These are phyloP conservation scores for Ramphastos sulfuratus DNA, from an alignment of 2,113 vertebrate species.

Conservation along the genomic window DNA sequence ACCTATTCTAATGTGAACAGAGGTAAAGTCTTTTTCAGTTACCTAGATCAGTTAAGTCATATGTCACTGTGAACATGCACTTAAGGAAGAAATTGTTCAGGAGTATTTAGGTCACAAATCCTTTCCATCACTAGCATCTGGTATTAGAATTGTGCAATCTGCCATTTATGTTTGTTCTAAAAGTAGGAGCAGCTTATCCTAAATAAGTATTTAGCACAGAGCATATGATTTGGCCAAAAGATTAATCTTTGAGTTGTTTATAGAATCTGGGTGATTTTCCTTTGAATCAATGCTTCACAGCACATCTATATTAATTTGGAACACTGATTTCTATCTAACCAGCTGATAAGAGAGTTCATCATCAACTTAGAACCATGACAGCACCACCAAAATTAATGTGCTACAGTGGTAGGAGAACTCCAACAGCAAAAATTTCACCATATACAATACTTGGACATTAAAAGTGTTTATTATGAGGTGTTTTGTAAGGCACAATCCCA, in stretches of 20 bases:
- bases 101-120: conserved; percentile 70
- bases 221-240: conserved; percentile 18
- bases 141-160: conserved; percentile 61
- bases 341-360: background rate
- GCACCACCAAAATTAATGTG: background rate
- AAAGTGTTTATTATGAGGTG: background rate
- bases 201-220: conserved; percentile 59
- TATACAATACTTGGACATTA: background rate
- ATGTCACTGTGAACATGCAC: background rate
- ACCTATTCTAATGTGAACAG: background rate
- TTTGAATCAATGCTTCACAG: background rate
- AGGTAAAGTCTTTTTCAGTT: background rate
- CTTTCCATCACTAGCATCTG: conserved; percentile 55
- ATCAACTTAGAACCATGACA: background rate
- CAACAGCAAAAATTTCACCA: background rate
- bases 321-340: background rate
- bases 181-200: conserved; percentile 50
- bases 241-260: conserved; percentile 38
- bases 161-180: conserved; percentile 46
- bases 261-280: background rate
- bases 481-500: background rate
- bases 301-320: background rate
- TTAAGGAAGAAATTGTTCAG: conserved; percentile 36
- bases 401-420: background rate
- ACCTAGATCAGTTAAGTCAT: background rate